A percentile compares a stretch with the other conserved stretches of the same genome.
These are phyloP conservation scores for Trichonephila inaurata DNA, from an alignment of 1,140 invertebrate species.

Conservation along the genomic window DNA sequence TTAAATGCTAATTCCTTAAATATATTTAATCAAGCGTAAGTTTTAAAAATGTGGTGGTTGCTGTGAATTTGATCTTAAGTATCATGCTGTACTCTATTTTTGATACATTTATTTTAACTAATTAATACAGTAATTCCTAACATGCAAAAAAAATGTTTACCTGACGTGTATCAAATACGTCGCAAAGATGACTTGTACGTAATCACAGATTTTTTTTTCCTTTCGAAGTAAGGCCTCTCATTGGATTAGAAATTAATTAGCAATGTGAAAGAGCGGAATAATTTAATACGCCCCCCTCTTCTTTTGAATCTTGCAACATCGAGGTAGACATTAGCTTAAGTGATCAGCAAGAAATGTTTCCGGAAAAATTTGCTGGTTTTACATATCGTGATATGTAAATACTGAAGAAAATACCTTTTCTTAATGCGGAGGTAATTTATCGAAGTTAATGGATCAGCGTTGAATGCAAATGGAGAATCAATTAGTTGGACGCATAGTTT, in stretches of 20 bases:
- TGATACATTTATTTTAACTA: background rate
- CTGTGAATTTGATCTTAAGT: background rate
- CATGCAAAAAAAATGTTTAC: background rate
- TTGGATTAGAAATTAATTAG: slow-evolving; percentile 45
- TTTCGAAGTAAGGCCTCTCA: background rate
- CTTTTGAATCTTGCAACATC: background rate
- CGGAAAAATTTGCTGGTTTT: slow-evolving; percentile 28
- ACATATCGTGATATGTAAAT: slow-evolving; percentile 38
- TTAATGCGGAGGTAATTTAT: slow-evolving; percentile 46
- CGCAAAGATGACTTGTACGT: background rate
- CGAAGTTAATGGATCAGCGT: slow-evolving; percentile 49
- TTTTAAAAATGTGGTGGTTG: background rate
- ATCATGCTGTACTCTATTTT: background rate
- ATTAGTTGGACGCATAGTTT: slow-evolving; percentile 25
- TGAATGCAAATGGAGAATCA: slow-evolving; percentile 42
- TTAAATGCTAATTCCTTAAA: background rate
- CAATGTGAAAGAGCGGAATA: slow-evolving; percentile 17
- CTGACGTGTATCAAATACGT: background rate
- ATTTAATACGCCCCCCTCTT: background rate
- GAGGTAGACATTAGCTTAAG: slow-evolving; percentile 38
- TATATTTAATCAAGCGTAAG: background rate
- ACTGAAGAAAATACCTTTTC: slow-evolving; percentile 1
- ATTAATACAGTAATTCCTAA: background rate
- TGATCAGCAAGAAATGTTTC: slow-evolving; percentile 36
- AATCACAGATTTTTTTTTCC: background rate